phyloP scores from a whole-genome alignment of 2,888 invertebrate species.

The Coenonympha arcania region DNA sequence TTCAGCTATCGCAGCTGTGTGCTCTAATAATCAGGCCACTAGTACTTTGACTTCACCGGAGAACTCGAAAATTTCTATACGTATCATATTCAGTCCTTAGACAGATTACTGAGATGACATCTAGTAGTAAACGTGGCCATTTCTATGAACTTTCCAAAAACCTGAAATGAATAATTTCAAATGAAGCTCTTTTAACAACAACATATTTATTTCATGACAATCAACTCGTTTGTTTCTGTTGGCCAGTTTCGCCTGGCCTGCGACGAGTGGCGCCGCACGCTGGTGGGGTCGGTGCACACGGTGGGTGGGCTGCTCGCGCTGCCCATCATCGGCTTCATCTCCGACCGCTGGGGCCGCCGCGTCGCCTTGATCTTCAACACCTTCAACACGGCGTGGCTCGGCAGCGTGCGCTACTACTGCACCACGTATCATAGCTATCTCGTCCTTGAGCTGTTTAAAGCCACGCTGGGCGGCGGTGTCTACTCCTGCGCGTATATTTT shows the following conservation, averaged over 20 bases:
- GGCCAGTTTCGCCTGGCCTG: slow-evolving; percentile 76
- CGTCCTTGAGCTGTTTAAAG: slow-evolving; percentile 79
- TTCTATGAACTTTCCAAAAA: no score
- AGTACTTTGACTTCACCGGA: no score
- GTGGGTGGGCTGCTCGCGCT: slow-evolving; percentile 79
- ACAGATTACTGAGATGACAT: no score
- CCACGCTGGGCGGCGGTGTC: slow-evolving; percentile 79
- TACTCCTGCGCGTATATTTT: slow-evolving; percentile 4
- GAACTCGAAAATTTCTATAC: no score
- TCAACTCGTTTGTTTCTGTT: not conserved
- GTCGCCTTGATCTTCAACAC: slow-evolving; percentile 72
- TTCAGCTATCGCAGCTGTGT: no score
- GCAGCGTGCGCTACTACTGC: slow-evolving; percentile 75
- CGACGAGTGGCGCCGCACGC: slow-evolving; percentile 78
- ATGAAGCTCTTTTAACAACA: no score
- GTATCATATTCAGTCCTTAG: no score
- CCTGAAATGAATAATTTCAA: no score
- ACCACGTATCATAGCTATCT: slow-evolving; percentile 77
- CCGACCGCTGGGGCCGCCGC: slow-evolving; percentile 80
- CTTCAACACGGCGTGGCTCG: slow-evolving; percentile 75
- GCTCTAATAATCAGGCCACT: no score
- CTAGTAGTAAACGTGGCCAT: no score
- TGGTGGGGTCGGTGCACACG: slow-evolving; percentile 81
- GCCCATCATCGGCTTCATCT: slow-evolving; percentile 79
- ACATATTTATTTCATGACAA: no score